Conservation (phyloP, 2,113 vertebrate species). For the Centropristis striata region DNA sequence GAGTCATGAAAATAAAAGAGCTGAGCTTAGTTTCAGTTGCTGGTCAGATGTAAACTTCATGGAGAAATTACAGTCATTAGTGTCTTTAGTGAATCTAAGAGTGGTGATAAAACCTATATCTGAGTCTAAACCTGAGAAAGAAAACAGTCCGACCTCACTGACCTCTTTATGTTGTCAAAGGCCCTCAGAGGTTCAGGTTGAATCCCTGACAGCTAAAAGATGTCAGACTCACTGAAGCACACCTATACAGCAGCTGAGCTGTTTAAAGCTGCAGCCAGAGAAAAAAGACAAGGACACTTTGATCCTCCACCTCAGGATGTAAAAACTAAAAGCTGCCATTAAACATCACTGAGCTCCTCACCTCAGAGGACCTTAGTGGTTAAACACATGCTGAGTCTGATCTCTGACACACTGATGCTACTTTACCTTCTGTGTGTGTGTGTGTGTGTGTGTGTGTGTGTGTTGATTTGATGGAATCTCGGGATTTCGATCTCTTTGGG, state of each 20-base stretch:
- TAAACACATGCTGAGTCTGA: not conserved
- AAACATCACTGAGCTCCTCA: conserved; percentile 15
- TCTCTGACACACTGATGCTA: not conserved
- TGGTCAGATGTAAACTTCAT: not conserved
- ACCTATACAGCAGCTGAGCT: conserved; percentile 15
- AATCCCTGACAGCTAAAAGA: conserved; percentile 26
- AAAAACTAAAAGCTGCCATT: conserved; percentile 18
- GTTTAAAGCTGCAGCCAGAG: conserved; percentile 23
- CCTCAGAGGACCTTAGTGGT: conserved; percentile 12
- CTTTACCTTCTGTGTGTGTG: not conserved
- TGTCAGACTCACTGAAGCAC: conserved; percentile 42
- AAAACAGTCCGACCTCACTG: not conserved
- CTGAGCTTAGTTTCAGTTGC: too few species aligned
- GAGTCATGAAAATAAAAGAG: not conserved
- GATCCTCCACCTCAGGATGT: conserved; percentile 1
- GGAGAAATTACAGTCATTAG: not conserved
- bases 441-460: not conserved
- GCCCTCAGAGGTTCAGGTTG: conserved; percentile 1
- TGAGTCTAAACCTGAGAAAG: not conserved
- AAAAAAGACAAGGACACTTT: conserved; percentile 15
- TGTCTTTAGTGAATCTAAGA: not conserved
- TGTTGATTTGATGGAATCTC: not conserved
- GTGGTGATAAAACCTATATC: too few species aligned
- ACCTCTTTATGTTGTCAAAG: conserved; percentile 3
- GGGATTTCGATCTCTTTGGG: too few species aligned